Evolutionary conservation across 2,888 invertebrate species (phyloP).

Genomic region (Andrena flavipes): DNA sequence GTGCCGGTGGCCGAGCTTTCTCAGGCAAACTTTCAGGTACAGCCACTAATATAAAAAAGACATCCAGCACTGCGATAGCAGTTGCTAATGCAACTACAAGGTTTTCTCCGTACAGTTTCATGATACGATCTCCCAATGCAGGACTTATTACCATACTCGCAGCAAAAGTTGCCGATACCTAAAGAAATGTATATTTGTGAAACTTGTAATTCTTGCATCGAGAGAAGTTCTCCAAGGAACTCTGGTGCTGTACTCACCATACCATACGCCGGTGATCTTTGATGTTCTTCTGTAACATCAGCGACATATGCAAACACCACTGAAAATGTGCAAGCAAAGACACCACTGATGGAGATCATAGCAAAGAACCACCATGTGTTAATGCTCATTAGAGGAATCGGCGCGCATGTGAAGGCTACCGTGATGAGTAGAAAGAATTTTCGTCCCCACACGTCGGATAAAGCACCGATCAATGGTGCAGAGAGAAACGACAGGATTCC

Average conservation of each 20-base stretch:
- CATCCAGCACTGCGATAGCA: constrained; percentile 97
- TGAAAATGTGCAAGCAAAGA: constrained; percentile 99
- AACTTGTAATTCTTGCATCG: not conserved
- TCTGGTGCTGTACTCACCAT: constrained; percentile 87
- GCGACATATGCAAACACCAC: constrained; percentile 99
- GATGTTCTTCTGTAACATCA: constrained; percentile 98
- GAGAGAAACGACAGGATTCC: constrained; percentile 98
- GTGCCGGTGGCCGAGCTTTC: constrained; percentile 91
- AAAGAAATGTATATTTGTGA: constrained; percentile 23
- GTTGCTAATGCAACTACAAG: constrained; percentile 95
- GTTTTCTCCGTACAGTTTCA: constrained; percentile 92
- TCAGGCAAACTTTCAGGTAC: constrained; percentile 99
- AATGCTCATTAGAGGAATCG: constrained; percentile 99
- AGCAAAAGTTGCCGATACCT: constrained; percentile 98
- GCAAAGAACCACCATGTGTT: constrained; percentile 99
- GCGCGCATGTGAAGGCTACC: constrained; percentile 99
- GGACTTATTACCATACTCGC: constrained; percentile 99
- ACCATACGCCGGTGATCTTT: constrained; percentile 97
- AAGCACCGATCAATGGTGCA: constrained; percentile 98
- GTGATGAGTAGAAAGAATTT: constrained; percentile 99
- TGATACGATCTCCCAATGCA: constrained; percentile 95
- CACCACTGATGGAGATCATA: constrained; percentile 99
- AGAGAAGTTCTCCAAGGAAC: not conserved
- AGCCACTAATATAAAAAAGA: constrained; percentile 98
- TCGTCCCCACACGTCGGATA: constrained; percentile 99